These are phyloP conservation scores for Nezara viridula DNA, from an alignment of 2,888 invertebrate genomes.

Conservation along the genomic window DNA sequence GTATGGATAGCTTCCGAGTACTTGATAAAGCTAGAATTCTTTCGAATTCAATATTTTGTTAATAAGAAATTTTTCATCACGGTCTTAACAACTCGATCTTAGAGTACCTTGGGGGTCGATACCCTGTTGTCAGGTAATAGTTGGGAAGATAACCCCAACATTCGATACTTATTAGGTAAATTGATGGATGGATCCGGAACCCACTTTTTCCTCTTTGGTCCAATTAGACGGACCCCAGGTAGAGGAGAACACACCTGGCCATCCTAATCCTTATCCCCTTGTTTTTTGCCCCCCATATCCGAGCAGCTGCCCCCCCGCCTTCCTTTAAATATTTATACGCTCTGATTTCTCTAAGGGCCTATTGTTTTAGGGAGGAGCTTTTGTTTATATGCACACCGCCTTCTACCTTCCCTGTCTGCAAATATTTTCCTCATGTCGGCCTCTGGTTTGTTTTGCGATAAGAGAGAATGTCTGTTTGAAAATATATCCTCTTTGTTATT, in stretches of 20 bases:
- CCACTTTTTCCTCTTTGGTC: background rate
- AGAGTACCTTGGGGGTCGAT: too few species aligned
- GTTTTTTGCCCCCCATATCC: slow-evolving; percentile 2
- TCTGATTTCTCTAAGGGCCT: slow-evolving; percentile 45
- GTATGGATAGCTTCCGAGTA: too few species aligned
- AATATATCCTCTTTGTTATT: background rate
- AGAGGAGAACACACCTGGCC: slow-evolving; percentile 4
- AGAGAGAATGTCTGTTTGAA: background rate
- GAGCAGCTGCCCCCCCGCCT: background rate
- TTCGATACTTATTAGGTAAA: background rate
- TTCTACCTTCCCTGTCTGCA: slow-evolving; percentile 34
- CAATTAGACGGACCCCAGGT: slow-evolving; percentile 45
- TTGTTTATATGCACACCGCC: slow-evolving; percentile 29
- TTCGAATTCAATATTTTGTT: too few species aligned
- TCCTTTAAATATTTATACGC: slow-evolving; percentile 45
- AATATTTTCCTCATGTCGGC: slow-evolving; percentile 20
- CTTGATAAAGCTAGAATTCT: too few species aligned
- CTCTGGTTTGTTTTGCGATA: background rate
- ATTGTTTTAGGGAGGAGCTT: slow-evolving; percentile 38
- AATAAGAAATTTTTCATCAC: too few species aligned
- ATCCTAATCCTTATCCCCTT: slow-evolving; percentile 34
- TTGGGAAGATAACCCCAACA: background rate
- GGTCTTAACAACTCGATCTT: too few species aligned
- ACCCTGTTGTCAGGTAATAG: background rate
- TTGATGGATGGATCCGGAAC: slow-evolving; percentile 1